These are phyloP conservation scores for Micoletzkya japonica DNA, from an alignment of 2,888 invertebrate species.

Conservation along the genomic window DNA sequence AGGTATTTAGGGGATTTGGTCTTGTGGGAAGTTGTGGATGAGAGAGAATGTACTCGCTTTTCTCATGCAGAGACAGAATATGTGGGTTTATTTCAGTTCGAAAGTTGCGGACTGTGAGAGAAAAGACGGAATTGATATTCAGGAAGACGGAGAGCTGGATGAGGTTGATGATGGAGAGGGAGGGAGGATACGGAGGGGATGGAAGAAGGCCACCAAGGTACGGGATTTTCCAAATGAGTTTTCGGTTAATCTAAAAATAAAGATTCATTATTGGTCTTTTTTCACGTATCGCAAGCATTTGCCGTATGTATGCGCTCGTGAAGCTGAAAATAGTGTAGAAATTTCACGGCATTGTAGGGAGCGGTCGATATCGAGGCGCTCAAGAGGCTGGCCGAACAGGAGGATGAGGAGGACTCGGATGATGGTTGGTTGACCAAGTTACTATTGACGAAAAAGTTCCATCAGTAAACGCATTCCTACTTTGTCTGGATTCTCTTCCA, in stretches of 20 bases:
- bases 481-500: no score
- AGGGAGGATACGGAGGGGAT: constrained; percentile 36
- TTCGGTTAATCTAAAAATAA: background rate
- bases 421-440: constrained; percentile 30
- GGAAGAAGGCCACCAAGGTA: constrained; percentile 32
- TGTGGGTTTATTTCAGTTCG: no score
- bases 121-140: background rate
- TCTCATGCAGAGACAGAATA: no score
- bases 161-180: constrained; percentile 32
- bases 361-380: constrained; percentile 42
- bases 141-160: constrained; percentile 30
- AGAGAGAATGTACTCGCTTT: no score
- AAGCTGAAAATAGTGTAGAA: background rate
- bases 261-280: background rate
- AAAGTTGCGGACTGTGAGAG: background rate
- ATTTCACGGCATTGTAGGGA: background rate
- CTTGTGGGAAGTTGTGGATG: no score
- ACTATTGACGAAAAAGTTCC: no score
- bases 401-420: constrained; percentile 39
- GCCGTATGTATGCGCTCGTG: background rate
- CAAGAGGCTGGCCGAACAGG: constrained; percentile 31
- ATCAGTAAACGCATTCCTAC: no score
- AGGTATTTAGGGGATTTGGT: background rate
- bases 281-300: background rate
- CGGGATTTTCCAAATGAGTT: background rate